Base-by-base conservation (phyloP, 2,797 vertebrate species). In the Poeciliopsis turneri region DNA sequence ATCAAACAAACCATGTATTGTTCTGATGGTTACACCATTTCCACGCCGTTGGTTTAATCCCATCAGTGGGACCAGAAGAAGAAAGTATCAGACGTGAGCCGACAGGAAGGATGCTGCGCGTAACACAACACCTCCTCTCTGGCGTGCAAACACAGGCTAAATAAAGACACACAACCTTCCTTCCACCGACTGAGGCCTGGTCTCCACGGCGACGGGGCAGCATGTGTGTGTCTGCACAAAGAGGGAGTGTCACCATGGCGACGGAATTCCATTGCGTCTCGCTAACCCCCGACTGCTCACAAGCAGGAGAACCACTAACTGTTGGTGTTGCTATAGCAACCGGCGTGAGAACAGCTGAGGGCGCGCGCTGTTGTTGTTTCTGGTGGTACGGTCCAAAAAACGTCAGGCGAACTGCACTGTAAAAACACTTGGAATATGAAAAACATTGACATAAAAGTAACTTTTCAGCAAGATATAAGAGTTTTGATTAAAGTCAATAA, bases 321-420 rank as follows among this genome's bases (percentile, higher is more conserved):
- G 46, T 51, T 74, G 82, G 7, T 8, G 46, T 51, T 76, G 83
- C 78, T 18, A 68, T 49, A 1, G 85, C 55, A 72, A 85, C 77
- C 10, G 5, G 33, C 20, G 30, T 47, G 23, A 51, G 30, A 64
- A 36, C 30, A 36, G 61, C 36, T 18, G 55, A 30, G n/a, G 13
- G 13, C 16, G 28, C 28, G 4, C 16, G 47, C 16, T 51, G 49
- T 36, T 64, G 30, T 64, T 64, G 61, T 64, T 64, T 64, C 61
- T 64, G 61, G 28, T 33, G n/a, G 28, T 16, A 16, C 28, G 2
- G 23, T n/a, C 10, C 28, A n/a, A 16, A 30, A 61, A 18, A 61
- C 33, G 33, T 61, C 28, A 30, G 13, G 13, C 15, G 15, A 30
- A 1, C 28, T 20, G 49, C 49, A 51, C 20, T 51, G 20, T 9